phyloP scores from a whole-genome alignment of 2,113 vertebrate genomes.

The Heptranchias perlo region DNA sequence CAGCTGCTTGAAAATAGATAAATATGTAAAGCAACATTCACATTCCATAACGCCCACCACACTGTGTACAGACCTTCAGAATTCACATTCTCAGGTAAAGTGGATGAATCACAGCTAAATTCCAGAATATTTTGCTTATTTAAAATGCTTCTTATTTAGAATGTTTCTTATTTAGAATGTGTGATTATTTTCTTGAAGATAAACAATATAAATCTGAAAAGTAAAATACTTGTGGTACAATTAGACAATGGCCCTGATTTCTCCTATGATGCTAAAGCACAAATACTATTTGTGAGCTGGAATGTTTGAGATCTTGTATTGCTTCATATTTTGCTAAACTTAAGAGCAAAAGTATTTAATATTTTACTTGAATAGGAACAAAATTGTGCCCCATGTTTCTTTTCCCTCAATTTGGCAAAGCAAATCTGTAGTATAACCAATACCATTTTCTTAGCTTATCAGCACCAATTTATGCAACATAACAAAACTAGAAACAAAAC shows the following conservation, averaged over 20 bases:
- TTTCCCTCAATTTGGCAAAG: too few relatives aligned
- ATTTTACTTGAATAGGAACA: too few relatives aligned
- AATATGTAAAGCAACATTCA: slow-evolving; percentile 12
- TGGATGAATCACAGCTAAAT: slow-evolving; percentile 3
- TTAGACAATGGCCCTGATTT: background rate
- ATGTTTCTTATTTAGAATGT: background rate
- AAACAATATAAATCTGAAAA: background rate
- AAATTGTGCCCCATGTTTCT: too few relatives aligned
- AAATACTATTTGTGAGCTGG: background rate
- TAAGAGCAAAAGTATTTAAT: too few relatives aligned
- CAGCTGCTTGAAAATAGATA: slow-evolving; percentile 28
- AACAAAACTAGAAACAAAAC: too few relatives aligned
- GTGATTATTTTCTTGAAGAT: background rate
- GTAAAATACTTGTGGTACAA: background rate
- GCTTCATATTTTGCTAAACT: too few relatives aligned
- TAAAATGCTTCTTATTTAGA: background rate
- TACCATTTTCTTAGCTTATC: too few relatives aligned
- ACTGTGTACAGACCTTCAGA: background rate
- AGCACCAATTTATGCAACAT: too few relatives aligned
- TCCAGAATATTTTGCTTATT: background rate
- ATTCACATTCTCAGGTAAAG: background rate
- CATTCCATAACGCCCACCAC: background rate
- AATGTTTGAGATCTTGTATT: too few relatives aligned
- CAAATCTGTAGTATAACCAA: too few relatives aligned
- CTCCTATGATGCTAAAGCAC: background rate